Evolutionary conservation across 1,140 invertebrate species (phyloP), one percentile per base, ranked within the genome.

Genomic region (Melanaphis sacchari): DNA sequence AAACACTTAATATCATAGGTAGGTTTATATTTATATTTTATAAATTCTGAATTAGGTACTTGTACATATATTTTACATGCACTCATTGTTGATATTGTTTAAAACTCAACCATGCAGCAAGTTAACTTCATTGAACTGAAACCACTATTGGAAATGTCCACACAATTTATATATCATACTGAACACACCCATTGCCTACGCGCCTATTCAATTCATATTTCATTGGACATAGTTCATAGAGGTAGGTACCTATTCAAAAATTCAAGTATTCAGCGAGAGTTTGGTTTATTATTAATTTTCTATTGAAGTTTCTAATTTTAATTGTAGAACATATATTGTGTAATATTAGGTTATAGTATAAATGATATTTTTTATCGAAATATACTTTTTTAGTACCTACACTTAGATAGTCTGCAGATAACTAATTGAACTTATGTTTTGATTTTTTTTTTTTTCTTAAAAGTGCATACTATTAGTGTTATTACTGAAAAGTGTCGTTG

Each of bases 111-210:
- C 43, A 88, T 88, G 85, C 85, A 46, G 43, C 38, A 88, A 88
- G 85, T 88, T 8, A 36, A 88, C 85, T 52, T 21, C 85, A 88
- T 49, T 88, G 85, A 88, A 88, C 85, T 88, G 85, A 88, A 88
- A 88, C 46, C 43, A n/a, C 22, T 46, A 31, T 31, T 31, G 40
- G 40, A 43, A 85, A 85, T 85, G 40, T n/a, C 24, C 9, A 85
- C 84, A 41, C 15, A 41, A 26, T 15, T 2, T 36, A 22, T 49
- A 40, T 15, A n/a, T 49, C 46, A 43, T 15, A 22, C 8, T 21
- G 21, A 88, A 36, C 85, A 88, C 85, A 88, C 85, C 85, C 43
- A 88, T 26, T 41, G 2, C 40, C 38, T 76, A 76, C 31, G 59
- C 59, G 15, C 59, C 38, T 26, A 84, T 84, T 84, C 15, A 76